Evolutionary conservation across 2,888 invertebrate species (phyloP), one percentile per base, ranked within the genome.

Genomic region (Marronus borbonicus): DNA sequence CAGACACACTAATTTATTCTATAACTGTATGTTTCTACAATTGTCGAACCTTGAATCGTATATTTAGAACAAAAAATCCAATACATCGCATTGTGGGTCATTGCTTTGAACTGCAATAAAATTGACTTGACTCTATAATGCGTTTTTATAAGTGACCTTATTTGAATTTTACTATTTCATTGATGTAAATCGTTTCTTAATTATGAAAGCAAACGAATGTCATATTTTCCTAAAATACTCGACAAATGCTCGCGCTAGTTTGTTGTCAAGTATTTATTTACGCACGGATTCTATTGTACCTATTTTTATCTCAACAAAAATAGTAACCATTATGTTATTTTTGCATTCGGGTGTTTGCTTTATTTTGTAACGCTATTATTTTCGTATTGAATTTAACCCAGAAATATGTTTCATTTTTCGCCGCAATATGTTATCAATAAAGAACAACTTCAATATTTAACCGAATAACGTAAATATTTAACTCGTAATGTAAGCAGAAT

Each of bases 251-350:
- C n/a, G 14, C 10, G 12, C 28, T 24, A 31, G 14, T 68, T 68
- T 50, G 20, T 68, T 68, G 10, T 68, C 50, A 50, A 68, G 68
- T 68, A 68, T 68, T 68, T 68, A 50, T 68, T 68, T 68, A 68
- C 68, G 68, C 50, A 68, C 24, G n/a, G 12, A 49, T 50, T 49
- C 28, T 24, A 49, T 68, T 68, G 31, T 36, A 17, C n/a, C 44
- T 68, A 68, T 68, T 50, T 68, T 68, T 68, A 68, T 50, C 8
- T 14, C 7, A 36, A 14, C 50, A 68, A n/a, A 68, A 68, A 68
- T 68, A 68, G 68, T 68, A 68, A 12, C 49, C 24, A 68, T 50
- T 52, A n/a, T 68, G 49, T 12, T 68, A 50, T 68, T 68, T 65
- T 44, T 68, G 50, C n/a, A 10, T 50, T 12, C 50, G 50, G 14